Percentiles rank a stretch among this genome's conserved stretches.
Conservation (phyloP, 2,113 vertebrate genomes). For the Gallinago media region DNA sequence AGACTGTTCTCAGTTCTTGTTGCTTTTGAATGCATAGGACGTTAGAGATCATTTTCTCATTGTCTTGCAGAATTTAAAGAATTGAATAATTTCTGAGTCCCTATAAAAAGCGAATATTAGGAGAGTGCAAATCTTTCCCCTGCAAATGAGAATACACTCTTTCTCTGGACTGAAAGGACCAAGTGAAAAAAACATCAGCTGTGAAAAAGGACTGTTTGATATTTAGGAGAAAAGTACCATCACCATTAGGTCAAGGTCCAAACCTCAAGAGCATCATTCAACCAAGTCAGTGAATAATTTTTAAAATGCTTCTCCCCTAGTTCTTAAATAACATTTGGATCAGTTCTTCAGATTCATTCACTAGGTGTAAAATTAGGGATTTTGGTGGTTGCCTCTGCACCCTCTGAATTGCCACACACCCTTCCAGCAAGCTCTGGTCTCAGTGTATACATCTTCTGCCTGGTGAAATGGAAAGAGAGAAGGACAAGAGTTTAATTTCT, state of each 20-base stretch:
- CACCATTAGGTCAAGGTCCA: not conserved
- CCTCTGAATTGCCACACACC: not conserved
- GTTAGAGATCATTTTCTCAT: not conserved
- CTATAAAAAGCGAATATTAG: not conserved
- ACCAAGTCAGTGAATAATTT: not conserved
- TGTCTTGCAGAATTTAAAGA: not conserved
- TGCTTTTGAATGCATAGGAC: not conserved
- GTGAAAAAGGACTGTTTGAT: not conserved
- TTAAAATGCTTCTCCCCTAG: not conserved
- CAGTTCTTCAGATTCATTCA: not conserved
- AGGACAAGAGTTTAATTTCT: not conserved
- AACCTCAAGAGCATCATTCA: not conserved
- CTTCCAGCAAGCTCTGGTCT: not conserved
- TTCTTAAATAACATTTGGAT: not conserved
- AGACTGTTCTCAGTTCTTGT: not conserved
- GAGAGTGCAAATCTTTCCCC: not conserved
- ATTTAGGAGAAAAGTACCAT: not conserved
- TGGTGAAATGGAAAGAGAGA: not conserved
- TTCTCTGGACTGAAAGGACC: not conserved
- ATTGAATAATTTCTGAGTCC: not conserved
- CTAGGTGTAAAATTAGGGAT: not conserved
- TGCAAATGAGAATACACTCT: not conserved
- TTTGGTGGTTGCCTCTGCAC: not conserved
- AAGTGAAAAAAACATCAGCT: not conserved
- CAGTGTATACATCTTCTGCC: fast-evolving